phyloP scores from a whole-genome alignment of 2,113 vertebrate species.

The Piaya cayana region DNA sequence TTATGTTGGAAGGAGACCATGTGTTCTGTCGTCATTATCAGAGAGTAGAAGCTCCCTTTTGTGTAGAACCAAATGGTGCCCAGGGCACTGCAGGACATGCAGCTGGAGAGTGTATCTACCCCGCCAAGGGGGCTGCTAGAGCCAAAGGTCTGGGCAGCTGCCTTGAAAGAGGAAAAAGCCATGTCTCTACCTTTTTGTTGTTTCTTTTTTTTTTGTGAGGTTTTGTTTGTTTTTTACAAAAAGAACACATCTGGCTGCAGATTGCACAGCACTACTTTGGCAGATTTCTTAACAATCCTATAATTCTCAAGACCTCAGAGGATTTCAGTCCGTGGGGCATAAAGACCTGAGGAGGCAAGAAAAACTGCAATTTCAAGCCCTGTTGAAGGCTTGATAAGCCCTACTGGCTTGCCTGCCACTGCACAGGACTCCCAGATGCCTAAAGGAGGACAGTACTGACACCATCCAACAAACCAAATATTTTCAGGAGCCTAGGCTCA shows the following conservation, averaged over 20 bases:
- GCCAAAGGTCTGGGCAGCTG: background rate
- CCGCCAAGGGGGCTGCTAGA: background rate
- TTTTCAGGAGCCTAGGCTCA: background rate
- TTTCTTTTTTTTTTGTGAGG: too few relatives aligned
- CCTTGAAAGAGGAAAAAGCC: background rate
- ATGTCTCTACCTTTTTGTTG: background rate
- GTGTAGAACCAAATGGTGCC: background rate
- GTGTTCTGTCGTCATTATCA: accelerated
- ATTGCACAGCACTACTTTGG: background rate
- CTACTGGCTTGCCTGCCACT: background rate
- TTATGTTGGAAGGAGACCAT: background rate
- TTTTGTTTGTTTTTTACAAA: background rate
- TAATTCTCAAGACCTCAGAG: background rate
- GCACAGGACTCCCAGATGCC: background rate
- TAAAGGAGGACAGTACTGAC: background rate
- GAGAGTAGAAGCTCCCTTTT: background rate
- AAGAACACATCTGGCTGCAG: background rate
- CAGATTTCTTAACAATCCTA: background rate
- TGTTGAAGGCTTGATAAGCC: background rate
- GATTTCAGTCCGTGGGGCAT: background rate
- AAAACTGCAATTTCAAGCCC: background rate
- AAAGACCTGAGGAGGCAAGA: background rate
- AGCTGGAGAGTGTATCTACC: background rate
- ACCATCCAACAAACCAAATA: background rate
- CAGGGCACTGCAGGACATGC: too few relatives aligned